phyloP scores from a whole-genome alignment of 1,140 invertebrate genomes.

The Leptopilina boulardi region DNA sequence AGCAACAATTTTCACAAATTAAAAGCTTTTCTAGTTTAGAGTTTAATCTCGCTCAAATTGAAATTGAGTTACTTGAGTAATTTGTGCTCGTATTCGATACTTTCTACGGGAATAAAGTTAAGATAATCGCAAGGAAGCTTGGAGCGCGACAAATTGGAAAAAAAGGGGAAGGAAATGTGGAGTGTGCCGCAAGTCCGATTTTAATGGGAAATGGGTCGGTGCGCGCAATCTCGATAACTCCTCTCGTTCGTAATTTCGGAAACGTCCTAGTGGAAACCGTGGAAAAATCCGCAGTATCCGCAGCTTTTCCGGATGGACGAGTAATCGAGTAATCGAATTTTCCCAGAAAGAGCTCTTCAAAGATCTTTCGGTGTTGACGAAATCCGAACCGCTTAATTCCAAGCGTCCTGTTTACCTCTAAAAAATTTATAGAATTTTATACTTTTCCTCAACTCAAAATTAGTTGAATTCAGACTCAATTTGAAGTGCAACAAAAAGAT shows the following conservation, averaged over 20 bases:
- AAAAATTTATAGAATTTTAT: neutral
- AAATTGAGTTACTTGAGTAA: constrained; percentile 5
- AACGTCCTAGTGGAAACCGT: constrained; percentile 19
- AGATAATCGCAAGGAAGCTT: constrained; percentile 17
- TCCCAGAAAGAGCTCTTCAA: constrained; percentile 25
- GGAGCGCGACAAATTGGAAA: constrained; percentile 25
- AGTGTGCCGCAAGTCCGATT: constrained; percentile 21
- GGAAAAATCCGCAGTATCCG: constrained; percentile 27
- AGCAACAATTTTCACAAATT: neutral
- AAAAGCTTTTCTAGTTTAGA: constrained; percentile 23
- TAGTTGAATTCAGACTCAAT: too few species aligned
- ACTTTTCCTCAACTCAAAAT: neutral
- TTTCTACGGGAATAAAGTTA: constrained; percentile 13
- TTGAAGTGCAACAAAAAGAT: neutral
- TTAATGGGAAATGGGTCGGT: constrained; percentile 21
- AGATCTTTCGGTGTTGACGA: constrained; percentile 9
- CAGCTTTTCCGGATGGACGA: constrained; percentile 26
- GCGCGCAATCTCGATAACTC: constrained; percentile 28
- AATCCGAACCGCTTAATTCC: neutral
- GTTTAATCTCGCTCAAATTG: constrained; percentile 5
- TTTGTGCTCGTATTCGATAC: constrained; percentile 8
- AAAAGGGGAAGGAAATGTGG: constrained; percentile 18
- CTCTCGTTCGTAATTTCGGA: constrained; percentile 26
- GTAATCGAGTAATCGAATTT: constrained; percentile 27
- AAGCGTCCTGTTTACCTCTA: neutral